Evolutionary conservation across 92 coral and sea anemone genomes (phyloP), one percentile per base, ranked within the genome.

Genomic region (Porites lobata): DNA sequence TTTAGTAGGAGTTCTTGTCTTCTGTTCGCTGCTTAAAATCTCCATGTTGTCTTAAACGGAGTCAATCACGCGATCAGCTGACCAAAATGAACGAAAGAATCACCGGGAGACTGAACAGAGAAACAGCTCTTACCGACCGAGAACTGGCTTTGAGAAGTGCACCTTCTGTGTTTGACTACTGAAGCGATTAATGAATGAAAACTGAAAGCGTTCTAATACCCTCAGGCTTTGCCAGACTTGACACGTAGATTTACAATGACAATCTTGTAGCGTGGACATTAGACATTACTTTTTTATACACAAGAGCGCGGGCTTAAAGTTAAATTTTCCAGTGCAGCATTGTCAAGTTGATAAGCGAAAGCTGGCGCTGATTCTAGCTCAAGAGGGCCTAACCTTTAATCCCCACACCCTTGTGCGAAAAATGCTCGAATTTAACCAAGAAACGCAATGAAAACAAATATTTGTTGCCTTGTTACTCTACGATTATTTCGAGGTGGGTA

Each of bases 1-100:
- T 51, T 92, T 92, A 69, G 64, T 76, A 1, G 95, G 95, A 26
- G 83, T 75, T 9, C 8, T 67, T 74, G 32, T 64, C 68, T 43
- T 82, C 50, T 57, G 62, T 1, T 73, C 62, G 15, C 4, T 74
- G 38, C 66, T 29, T 2, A 51, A 14, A 11, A 82, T 78, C 53
- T 85, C 84, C 83, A 85, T 85, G 61, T 50, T 20, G 72, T 61
- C 20, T 50, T 66, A 3, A 67, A 12, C 10, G 21, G 32, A 50
- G n/a, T 57, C 53, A 9, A 56, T 68, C 83, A 77, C 67, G 80
- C 84, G 82, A 76, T 51, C 62, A 78, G 20, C 38, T 57, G 53
- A 15, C n/a, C 72, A 56, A 17, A 75, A 50, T 75, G 17, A 72
- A 32, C 38, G 21, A 50, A 73, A 20, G 66, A 75, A 56, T 50